Evolutionary conservation across 2,888 invertebrate species (phyloP), one percentile per base, ranked within the genome.

Genomic region (Drosophila trichaetosa): DNA sequence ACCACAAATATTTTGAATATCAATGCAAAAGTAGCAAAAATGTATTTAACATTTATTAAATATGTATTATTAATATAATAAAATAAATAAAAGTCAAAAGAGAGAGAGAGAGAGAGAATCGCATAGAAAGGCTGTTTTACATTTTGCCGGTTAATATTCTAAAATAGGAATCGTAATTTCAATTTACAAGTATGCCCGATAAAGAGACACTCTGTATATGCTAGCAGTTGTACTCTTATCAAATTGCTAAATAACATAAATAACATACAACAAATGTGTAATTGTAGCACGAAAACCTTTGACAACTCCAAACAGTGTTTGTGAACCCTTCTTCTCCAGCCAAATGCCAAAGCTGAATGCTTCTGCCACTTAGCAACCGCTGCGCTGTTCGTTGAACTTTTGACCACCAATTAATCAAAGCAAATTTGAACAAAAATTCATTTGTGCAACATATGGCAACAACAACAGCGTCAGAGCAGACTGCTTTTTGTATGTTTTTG

Each of bases 371-470:
- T 78, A 64, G 66, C 79, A 82, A 72, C 84, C 56, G 73, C 81
- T 80, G 80, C 40, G 69, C 33, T 77, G 79, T 79, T 68, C 77
- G 80, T 83, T 86, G 88, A 88, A 87, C 87, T 88, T 87, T 88
- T 87, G 87, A 88, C 87, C 89, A 87, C 87, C 89, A 87, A 87
- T 87, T 87, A 87, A 87, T 87, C 87, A 87, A 86, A 76, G 79
- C 67, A 75, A 75, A 84, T 81, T 87, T 87, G 54, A 88, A 84
- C 89, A 84, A 87, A 87, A 87, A 70, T 89, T 88, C 84, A 83
- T 87, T 83, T 75, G 72, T 84, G 87, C 84, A 83, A 84, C 87
- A 87, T 80, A 87, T 87, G 87, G 84, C 76, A 74, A 70, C 70
- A 81, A 74, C 57, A 75, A 75, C 34, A 76, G 42, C 67, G 61